Base-by-base conservation (phyloP, 2,888 invertebrate species). In the Phania funesta region DNA sequence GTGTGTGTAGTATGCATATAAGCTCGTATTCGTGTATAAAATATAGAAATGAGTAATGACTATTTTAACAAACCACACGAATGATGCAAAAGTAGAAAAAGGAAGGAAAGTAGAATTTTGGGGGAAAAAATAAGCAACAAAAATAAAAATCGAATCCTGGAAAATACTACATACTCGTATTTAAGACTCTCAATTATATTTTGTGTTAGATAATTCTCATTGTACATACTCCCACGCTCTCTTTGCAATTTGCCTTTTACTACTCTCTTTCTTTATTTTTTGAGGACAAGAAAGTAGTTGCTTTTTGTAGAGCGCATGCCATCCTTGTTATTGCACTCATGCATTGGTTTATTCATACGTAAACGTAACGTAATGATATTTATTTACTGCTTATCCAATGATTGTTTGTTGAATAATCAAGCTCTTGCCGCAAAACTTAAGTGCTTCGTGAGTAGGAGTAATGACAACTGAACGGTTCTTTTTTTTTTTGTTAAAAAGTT, bases 241-340 rank as follows among this genome's bases (percentile, higher is more conserved):
- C 11, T 38, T 1, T 13, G 5, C n/a, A 38, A 22, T 13, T 7
- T 13, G 0, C 11, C 16, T 35, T 13, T 35, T 18, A 3, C 8
- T 20, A 8, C 32, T 35, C 38, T 48, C 11, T 9, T 38, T 16
- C 22, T 7, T 6, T 22, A 20, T 41, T 11, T 52, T 16, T 9
- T 22, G 62, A 2, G n/a, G n/a, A n/a, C n/a, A 32, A 32, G 83
- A 0, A 3, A 18, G 3, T 18, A 16, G 13, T 32, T 18, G 11
- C 2, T 52, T 52, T 38, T 26, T 20, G 3, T 22, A 73, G 9
- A 64, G 76, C 76, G 76, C 76, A 86, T 83, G 76, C 87, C 86
- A 88, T 88, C 87, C 87, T 84, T 84, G 86, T 85, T 8, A n/a
- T 48, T 26, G 16, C 13, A 20, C 11, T n/a, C 16, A 9, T 35